Evolutionary conservation across 2,888 invertebrate species (phyloP), one percentile per base, ranked within the genome.

Genomic region (Mythimna ferrago): DNA sequence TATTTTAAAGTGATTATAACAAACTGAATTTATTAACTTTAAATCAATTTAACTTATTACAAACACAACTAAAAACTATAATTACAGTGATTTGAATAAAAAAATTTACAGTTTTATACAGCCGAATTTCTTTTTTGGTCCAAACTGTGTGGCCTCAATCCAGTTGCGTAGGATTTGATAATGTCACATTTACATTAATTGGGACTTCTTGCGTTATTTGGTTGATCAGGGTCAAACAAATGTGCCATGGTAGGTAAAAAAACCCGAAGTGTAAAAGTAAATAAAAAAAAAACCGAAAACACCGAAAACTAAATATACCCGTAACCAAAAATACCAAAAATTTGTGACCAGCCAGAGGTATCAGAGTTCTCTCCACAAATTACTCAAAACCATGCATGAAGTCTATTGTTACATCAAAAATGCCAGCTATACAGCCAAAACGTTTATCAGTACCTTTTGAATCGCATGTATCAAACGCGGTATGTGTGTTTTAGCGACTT

Each of bases 401-500:
- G 5, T 32, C 0, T 4, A 51, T 26, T 44, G 3, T 63, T 32
- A 64, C 19, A 63, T 44, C 10, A 21, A 51, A 51, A 54, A n/a
- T 35, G 1, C 0, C n/a, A 11, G 1, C 11, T 62, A 16, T 51
- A 32, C 41, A 32, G 1, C 7, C 1, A 48, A 76, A 77, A 53
- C 6, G 14, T 57, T 76, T 71, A 44, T 19, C 19, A 16, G 10
- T 26, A 61, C n/a, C 21, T 9, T 41, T 51, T 32, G 41, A 11
- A 19, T 61, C 19, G 11, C 54, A 21, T 60, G 5, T 32, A 54
- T 54, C 48, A 61, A 48, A 54, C 35, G 32, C 6, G 38, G 41
- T 60, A 41, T 21, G 41, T 58, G 4, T 65, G 21, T 62, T 68
- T 73, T 63, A 32, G 68, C 48, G 62, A 6, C 53, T 64, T 65